These are phyloP conservation scores for Dendrocopos noguchii DNA, from an alignment of 2,113 vertebrate genomes.

Conservation along the genomic window DNA sequence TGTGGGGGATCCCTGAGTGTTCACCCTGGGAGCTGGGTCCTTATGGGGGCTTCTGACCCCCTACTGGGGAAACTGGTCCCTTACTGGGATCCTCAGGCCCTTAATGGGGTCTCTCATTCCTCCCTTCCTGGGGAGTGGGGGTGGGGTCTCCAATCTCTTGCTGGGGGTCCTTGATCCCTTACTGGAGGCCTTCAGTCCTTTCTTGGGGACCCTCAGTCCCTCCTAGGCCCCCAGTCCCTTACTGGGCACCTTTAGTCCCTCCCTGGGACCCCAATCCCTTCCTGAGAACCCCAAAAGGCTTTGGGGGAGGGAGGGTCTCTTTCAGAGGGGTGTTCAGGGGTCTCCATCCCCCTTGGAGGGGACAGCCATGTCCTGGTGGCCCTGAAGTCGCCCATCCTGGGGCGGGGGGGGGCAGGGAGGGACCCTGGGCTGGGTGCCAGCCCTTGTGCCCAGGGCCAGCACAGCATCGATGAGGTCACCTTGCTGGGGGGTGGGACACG, in stretches of 20 bases:
- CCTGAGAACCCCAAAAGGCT: neutral
- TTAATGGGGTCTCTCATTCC: neutral
- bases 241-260: neutral
- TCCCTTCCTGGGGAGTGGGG: neutral
- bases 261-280: neutral
- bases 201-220: neutral
- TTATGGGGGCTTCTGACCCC: neutral
- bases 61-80: neutral
- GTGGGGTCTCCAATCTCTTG: neutral
- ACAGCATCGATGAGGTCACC: neutral
- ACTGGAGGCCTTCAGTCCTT: neutral
- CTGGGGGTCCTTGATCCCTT: neutral
- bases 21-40: neutral
- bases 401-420: neutral
- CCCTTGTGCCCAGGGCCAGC: neutral
- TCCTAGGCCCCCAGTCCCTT: neutral
- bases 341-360: neutral
- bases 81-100: neutral
- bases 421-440: neutral
- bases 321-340: neutral
- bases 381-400: accelerated
- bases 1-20: neutral
- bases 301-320: neutral
- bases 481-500: neutral
- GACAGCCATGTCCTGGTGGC: neutral